Conservation (phyloP, 2,797 vertebrate genomes). For the Buphagus erythrorhynchus region DNA sequence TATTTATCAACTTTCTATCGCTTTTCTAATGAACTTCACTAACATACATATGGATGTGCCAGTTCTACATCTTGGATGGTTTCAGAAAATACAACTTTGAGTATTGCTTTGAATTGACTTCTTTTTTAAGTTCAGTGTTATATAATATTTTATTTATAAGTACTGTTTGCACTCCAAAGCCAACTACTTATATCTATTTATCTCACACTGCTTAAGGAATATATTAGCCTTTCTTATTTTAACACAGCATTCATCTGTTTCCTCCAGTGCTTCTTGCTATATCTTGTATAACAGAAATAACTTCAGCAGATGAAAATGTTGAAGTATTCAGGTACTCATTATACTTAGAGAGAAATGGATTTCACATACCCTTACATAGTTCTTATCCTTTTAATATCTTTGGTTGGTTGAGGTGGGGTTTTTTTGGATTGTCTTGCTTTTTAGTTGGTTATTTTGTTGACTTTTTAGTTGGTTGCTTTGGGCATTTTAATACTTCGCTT, state of each 20-base stretch:
- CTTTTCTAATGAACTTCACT: background rate
- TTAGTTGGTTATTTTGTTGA: background rate
- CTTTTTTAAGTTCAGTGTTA: background rate
- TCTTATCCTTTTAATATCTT: background rate
- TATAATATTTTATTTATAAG: conserved; percentile 23
- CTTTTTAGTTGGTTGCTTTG: background rate
- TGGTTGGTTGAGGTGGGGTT: rapidly evolving
- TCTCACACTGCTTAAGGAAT: conserved; percentile 2
- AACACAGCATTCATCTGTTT: background rate
- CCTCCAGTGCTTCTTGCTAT: background rate
- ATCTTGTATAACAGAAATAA: background rate
- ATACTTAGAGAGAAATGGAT: background rate
- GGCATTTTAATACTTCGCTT: background rate
- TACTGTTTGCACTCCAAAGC: background rate
- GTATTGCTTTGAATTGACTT: background rate
- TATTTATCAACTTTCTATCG: background rate
- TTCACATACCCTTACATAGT: background rate
- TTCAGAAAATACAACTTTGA: background rate
- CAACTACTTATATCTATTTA: background rate
- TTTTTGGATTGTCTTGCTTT: background rate
- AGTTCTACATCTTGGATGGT: background rate
- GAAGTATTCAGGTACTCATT: background rate
- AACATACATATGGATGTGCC: background rate
- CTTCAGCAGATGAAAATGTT: background rate
- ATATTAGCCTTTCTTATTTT: conserved; percentile 25